Evolutionary conservation across 1,140 invertebrate species (phyloP), one percentile per base, ranked within the genome.

Genomic region (Drosophila trapezifrons): DNA sequence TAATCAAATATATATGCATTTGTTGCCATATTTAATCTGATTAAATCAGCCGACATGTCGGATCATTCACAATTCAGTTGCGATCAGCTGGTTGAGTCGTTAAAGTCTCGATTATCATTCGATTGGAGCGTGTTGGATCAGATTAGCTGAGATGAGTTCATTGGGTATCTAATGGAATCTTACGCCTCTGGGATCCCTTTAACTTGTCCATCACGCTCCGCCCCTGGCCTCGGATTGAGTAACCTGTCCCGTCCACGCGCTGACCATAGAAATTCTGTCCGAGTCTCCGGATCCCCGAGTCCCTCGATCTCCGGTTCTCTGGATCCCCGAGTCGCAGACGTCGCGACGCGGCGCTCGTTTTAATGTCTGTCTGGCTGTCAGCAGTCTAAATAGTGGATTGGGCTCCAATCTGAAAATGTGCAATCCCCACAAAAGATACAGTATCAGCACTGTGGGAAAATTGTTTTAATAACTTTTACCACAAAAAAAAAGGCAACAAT

Each of bases 391-490:
- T 43, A 71, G 32, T 58, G 35, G 35, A 56, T 20, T n/a, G 32
- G 32, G n/a, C n/a, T 58, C 47, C 47, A 35, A 32, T 71, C 43
- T 46, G 6, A 32, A 71, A 71, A 71, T 35, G 25, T 71, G 67
- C 67, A 70, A 17, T 47, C 18, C n/a, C 27, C 27, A 71, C 65
- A 71, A 71, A 71, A 71, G 66, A 71, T 71, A 71, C n/a, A 20
- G 25, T 71, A 71, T 58, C 67, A 40, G 42, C 67, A 71, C 62
- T 52, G 46, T 9, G 27, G 25, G n/a, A 45, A 56, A 42, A 17
- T 56, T 37, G 29, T 52, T 52, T 3, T 4, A 3, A 2, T 9
- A 29, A 17, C 2, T 10, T 17, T 18, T 9, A 25, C 0, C 46
- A 17, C 5, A 1, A 27, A 2, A 13, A n/a, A 25, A 0, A 4